Evolutionary conservation across 2,888 invertebrate genomes (phyloP).

Genomic region (Hirtodrosophila confusa): DNA sequence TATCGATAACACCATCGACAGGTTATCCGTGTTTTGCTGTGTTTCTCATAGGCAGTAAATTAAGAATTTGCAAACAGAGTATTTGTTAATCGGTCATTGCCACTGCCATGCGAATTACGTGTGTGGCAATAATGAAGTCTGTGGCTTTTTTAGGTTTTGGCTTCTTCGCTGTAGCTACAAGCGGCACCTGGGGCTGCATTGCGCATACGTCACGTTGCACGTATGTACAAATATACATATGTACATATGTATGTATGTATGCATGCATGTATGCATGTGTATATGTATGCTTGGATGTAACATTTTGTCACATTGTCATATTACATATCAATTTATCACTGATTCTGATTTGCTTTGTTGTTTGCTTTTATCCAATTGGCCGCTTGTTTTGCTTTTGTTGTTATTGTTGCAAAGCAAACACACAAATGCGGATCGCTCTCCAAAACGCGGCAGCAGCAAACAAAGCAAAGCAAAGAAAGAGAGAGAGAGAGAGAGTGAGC

Average conservation of each 20-base stretch:
- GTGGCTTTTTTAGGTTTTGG: not conserved
- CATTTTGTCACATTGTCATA: not conserved
- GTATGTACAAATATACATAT: conserved; percentile 1
- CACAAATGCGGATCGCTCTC: conserved; percentile 14
- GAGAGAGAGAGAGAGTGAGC: conserved; percentile 1
- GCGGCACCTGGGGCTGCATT: conserved; percentile 7
- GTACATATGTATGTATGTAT: not conserved
- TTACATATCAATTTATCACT: not conserved
- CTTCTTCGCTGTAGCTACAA: not conserved
- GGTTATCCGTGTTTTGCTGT: too few relatives aligned
- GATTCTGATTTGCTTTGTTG: conserved; percentile 14
- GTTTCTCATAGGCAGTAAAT: too few relatives aligned
- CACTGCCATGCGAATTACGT: too few relatives aligned
- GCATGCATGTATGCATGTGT: not conserved
- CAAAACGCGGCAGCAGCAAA: conserved; percentile 16
- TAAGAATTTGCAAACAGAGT: too few relatives aligned
- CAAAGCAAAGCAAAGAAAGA: conserved; percentile 13
- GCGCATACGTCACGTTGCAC: conserved; percentile 38
- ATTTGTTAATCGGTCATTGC: too few relatives aligned
- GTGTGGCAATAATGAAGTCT: too few relatives aligned
- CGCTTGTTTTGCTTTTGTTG: conserved; percentile 26
- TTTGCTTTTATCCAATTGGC: conserved; percentile 22
- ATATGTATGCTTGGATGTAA: not conserved
- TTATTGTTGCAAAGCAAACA: conserved; percentile 26
- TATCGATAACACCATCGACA: too few relatives aligned